Conservation (phyloP, 2,113 vertebrate genomes). For the Crotalus helleri region DNA sequence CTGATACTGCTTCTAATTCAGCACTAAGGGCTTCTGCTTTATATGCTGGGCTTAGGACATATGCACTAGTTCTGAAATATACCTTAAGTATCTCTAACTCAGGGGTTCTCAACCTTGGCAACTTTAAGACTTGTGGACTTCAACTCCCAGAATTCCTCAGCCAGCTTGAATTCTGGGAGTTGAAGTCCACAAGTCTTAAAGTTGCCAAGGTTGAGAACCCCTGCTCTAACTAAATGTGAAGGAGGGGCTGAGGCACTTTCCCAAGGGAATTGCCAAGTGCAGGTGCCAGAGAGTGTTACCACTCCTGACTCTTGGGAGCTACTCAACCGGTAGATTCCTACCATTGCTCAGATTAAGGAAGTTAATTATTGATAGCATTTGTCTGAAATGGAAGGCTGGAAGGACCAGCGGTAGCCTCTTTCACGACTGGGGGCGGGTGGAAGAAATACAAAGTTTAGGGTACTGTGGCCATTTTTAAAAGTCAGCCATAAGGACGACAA, state of each 20-base stretch:
- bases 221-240: not conserved
- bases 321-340: conserved; percentile 13
- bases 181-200: no score
- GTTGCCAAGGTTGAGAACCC: no score
- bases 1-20: no score
- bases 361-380: conserved; percentile 29
- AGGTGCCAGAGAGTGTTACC: not conserved
- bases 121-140: no score
- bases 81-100: not conserved
- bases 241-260: not conserved
- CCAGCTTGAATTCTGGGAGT: no score
- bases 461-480: not conserved
- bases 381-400: conserved; percentile 6
- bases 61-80: not conserved
- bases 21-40: not conserved
- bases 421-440: not conserved
- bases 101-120: no score
- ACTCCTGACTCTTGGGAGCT: conserved; percentile 1
- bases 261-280: conserved; percentile 1
- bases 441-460: not conserved
- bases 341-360: conserved; percentile 29
- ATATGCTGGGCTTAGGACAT: not conserved
- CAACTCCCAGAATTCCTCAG: no score
- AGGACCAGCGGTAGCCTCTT: not conserved
- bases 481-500: not conserved